Evolutionary conservation across 2,888 invertebrate species (phyloP).

Genomic region (Macrosoma leucophasiata): DNA sequence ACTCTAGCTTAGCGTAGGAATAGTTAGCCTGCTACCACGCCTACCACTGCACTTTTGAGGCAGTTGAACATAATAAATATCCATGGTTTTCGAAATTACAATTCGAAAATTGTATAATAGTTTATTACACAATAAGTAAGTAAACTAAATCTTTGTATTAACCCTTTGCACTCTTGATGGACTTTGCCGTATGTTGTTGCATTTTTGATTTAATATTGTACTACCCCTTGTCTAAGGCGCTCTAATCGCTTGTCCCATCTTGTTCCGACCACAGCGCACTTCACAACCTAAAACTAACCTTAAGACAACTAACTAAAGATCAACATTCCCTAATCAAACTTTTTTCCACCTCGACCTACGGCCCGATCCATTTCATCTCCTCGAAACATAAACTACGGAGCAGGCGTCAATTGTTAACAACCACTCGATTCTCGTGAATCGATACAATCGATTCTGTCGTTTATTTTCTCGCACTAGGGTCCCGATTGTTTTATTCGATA

Average conservation of each 20-base stretch:
- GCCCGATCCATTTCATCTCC: conserved; percentile 71
- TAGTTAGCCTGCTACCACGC: no score
- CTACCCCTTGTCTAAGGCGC: conserved; percentile 35
- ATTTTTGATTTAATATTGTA: conserved; percentile 22
- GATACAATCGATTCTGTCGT: conserved; percentile 66
- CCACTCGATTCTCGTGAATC: conserved; percentile 68
- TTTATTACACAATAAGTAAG: no score
- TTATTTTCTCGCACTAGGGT: conserved; percentile 62
- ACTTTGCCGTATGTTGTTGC: conserved; percentile 10
- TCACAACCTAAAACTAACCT: conserved; percentile 27
- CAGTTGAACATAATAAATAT: no score
- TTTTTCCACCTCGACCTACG: conserved; percentile 54
- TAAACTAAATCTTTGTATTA: no score
- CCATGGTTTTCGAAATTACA: no score
- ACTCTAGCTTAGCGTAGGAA: no score
- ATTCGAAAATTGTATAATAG: no score
- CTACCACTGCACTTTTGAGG: no score
- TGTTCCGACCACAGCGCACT: conserved; percentile 39
- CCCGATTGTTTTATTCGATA: conserved; percentile 64
- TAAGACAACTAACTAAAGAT: no score
- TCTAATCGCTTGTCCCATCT: conserved; percentile 62
- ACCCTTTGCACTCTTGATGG: no score
- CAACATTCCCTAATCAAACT: no score
- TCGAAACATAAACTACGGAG: conserved; percentile 63
- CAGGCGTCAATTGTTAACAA: conserved; percentile 73